Evolutionary conservation across 2,113 vertebrate genomes (phyloP).

Genomic region (Rhabdomys dilectus): DNA sequence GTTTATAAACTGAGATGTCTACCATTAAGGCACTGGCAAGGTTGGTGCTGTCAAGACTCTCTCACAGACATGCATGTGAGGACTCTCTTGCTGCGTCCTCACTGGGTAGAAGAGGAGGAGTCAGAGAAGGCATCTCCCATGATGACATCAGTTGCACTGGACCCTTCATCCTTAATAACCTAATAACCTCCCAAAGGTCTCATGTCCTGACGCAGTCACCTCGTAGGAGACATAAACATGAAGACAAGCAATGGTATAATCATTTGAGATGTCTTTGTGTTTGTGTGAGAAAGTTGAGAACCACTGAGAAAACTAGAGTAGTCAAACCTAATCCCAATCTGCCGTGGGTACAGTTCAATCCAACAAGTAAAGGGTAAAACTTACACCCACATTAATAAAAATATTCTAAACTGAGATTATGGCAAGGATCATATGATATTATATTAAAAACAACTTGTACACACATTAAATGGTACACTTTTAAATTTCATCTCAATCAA

Average conservation of each 20-base stretch:
- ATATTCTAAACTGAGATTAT: not conserved
- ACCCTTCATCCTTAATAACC: not conserved
- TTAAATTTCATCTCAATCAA: slow-evolving; percentile 34
- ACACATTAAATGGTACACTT: not conserved
- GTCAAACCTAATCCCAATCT: not conserved
- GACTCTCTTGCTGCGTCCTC: not conserved
- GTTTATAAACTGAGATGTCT: not conserved
- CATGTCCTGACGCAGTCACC: not conserved
- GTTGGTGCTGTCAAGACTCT: not conserved
- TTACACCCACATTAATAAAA: not conserved
- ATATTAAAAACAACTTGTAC: not conserved
- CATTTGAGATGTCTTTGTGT: not conserved
- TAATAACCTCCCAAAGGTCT: not conserved
- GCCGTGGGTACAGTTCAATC: not conserved
- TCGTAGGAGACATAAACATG: not conserved
- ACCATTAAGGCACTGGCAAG: not conserved
- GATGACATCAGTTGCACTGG: not conserved
- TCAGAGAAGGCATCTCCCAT: not conserved
- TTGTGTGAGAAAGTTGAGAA: not conserved
- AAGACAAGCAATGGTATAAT: not conserved
- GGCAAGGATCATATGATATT: not conserved
- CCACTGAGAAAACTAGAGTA: not conserved
- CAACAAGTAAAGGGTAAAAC: not conserved
- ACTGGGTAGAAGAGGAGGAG: too few species aligned
- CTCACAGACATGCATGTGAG: not conserved